Evolutionary conservation across 2,797 vertebrate species (phyloP).

Genomic region (Syngnathus rostellatus): DNA sequence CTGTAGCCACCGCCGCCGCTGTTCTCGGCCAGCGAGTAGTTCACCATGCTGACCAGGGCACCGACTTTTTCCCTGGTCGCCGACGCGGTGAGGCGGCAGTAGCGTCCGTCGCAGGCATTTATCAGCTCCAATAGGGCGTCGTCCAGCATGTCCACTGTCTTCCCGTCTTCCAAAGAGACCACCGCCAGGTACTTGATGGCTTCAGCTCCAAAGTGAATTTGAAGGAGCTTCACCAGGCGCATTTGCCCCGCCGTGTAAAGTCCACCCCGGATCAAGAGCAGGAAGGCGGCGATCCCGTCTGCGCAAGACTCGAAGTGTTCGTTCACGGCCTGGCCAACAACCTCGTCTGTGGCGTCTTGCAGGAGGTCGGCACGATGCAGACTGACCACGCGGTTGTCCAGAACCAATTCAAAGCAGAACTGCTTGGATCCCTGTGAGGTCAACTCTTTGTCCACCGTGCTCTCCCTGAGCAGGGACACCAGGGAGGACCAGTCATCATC

Average conservation of each 20-base stretch:
- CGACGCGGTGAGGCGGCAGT: constrained; percentile 20
- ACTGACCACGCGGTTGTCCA: constrained; percentile 14
- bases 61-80: constrained; percentile 7
- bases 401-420: constrained; percentile 17
- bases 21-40: constrained; percentile 24
- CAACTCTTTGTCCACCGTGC: constrained; percentile 5
- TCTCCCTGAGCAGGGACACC: constrained; percentile 22
- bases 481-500: constrained; percentile 26
- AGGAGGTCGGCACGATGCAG: constrained; percentile 27
- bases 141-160: constrained; percentile 23
- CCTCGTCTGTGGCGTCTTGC: constrained; percentile 29
- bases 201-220: constrained; percentile 28
- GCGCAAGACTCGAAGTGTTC: constrained; percentile 25
- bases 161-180: constrained; percentile 37
- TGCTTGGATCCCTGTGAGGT: constrained; percentile 13
- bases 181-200: constrained; percentile 36
- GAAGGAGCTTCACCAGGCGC: constrained; percentile 31
- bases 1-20: constrained; percentile 18
- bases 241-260: constrained; percentile 28
- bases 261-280: constrained; percentile 43
- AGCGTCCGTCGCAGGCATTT: constrained; percentile 35
- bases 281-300: constrained; percentile 22
- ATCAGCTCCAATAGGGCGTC: constrained; percentile 42
- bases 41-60: constrained; percentile 26
- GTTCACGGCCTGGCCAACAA: constrained; percentile 15